Conservation (phyloP, 2,888 invertebrate species). For the Toxonevra muliebris region DNA sequence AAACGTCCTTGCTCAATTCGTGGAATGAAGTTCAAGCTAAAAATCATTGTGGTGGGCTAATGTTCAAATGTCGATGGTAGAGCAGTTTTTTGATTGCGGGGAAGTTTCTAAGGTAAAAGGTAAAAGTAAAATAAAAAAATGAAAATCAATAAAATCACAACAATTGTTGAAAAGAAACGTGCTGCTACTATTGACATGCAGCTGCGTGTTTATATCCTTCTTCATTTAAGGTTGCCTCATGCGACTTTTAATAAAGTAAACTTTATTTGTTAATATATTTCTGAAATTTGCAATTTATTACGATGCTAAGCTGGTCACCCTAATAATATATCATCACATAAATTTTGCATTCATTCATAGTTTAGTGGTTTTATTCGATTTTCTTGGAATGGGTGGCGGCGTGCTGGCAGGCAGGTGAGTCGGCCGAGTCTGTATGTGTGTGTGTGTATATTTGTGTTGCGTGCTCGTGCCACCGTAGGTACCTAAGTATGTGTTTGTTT, state of each 20-base stretch:
- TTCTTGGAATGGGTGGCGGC: not conserved
- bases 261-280: not conserved
- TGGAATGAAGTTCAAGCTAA: conserved; percentile 20
- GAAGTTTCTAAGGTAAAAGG: conserved; percentile 29
- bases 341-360: no score
- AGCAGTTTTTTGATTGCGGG: no score
- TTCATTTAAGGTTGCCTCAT: no score
- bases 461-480: not conserved
- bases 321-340: not conserved
- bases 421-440: not conserved
- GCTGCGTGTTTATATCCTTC: conserved; percentile 5
- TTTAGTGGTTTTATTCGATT: no score
- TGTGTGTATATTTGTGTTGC: not conserved
- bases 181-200: conserved; percentile 5
- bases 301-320: not conserved
- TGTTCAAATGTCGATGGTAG: no score
- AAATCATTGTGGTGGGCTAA: not conserved
- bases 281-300: not conserved
- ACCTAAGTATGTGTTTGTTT: not conserved
- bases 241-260: no score
- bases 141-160: conserved; percentile 43
- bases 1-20: conserved; percentile 18
- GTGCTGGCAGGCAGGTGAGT: no score
- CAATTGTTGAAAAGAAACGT: conserved; percentile 21
- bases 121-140: conserved; percentile 19